Conservation (phyloP, 2,888 invertebrate genomes). For the Muscina levida region DNA sequence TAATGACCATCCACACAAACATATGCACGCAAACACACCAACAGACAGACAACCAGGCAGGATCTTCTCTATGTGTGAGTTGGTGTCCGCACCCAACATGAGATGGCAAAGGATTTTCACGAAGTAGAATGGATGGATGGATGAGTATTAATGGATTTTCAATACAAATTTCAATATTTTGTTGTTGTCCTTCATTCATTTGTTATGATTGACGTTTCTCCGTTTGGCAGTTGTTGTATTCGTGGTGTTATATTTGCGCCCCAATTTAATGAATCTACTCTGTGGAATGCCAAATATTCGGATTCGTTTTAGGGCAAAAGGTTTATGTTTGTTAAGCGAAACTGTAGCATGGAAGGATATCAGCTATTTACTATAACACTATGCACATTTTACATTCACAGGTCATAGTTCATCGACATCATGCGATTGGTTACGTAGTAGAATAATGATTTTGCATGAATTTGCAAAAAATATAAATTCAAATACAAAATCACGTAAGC, state of each 20-base stretch:
- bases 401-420: too few species aligned
- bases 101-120: conserved; percentile 52
- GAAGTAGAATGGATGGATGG: neutral
- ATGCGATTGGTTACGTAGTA: too few species aligned
- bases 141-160: conserved; percentile 17
- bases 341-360: too few species aligned
- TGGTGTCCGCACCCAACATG: conserved; percentile 41
- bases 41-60: conserved; percentile 7
- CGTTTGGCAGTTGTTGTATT: neutral
- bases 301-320: neutral
- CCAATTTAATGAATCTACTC: conserved; percentile 36
- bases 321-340: conserved; percentile 18
- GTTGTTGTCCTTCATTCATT: neutral
- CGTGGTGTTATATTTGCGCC: neutral
- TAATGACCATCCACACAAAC: neutral
- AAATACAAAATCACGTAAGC: too few species aligned
- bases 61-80: neutral
- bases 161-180: conserved; percentile 1
- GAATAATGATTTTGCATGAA: too few species aligned
- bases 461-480: too few species aligned
- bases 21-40: neutral
- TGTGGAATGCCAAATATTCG: neutral
- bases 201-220: conserved; percentile 37
- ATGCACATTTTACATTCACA: too few species aligned
- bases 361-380: too few species aligned